Percentiles rank a stretch among this genome's conserved stretches.
Evolutionary conservation across 2,888 invertebrate genomes (phyloP).

Genomic region (Eulithis testata): DNA sequence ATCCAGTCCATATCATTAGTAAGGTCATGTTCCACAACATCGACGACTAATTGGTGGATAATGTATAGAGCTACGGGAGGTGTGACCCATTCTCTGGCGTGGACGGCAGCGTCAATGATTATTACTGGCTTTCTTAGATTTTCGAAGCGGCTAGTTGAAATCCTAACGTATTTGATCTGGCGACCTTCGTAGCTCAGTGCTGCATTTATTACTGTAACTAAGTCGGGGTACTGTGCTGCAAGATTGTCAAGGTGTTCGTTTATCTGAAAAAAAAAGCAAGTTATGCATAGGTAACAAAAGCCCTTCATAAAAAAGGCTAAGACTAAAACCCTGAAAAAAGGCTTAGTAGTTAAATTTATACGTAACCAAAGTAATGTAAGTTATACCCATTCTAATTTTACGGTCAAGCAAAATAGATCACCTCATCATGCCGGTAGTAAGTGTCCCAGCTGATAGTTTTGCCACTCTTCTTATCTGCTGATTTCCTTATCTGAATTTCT

Average conservation of each 20-base stretch:
- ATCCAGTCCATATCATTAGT: slow-evolving; percentile 87
- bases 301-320: too few relatives aligned
- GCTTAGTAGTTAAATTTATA: too few relatives aligned
- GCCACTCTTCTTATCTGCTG: slow-evolving; percentile 54
- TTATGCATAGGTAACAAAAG: too few relatives aligned
- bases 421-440: slow-evolving; percentile 67
- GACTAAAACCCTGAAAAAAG: too few relatives aligned
- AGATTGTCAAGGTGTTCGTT: slow-evolving; percentile 75
- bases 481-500: slow-evolving; percentile 50
- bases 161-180: slow-evolving; percentile 84
- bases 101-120: slow-evolving; percentile 86
- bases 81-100: slow-evolving; percentile 90
- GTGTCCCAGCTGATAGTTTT: slow-evolving; percentile 68
- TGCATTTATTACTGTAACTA: slow-evolving; percentile 81
- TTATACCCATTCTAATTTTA: too few relatives aligned
- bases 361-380: too few relatives aligned
- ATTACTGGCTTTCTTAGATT: slow-evolving; percentile 82
- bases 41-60: slow-evolving; percentile 86
- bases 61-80: slow-evolving; percentile 87
- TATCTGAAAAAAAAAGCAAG: slow-evolving; percentile 64
- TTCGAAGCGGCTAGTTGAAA: slow-evolving; percentile 80
- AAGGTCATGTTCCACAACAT: slow-evolving; percentile 75
- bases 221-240: slow-evolving; percentile 70
- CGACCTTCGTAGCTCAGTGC: slow-evolving; percentile 85
- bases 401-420: slow-evolving; percentile 33